Evolutionary conservation across 2,797 vertebrate species (phyloP).

Genomic region (Acrossocheilus fasciatus): DNA sequence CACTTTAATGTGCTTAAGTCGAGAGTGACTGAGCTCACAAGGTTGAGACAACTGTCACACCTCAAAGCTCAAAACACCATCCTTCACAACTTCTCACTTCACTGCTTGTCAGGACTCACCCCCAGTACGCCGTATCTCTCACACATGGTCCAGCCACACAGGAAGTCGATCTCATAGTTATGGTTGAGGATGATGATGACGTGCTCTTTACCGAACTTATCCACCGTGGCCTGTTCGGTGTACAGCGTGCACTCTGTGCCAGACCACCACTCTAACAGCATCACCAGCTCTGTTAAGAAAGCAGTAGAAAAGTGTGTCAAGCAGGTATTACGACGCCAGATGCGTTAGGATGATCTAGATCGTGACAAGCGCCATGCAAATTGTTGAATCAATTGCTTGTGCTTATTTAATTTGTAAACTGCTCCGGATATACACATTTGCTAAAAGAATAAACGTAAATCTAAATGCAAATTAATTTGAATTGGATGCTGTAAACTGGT

Average conservation of each 20-base stretch:
- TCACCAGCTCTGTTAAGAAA: slow-evolving; percentile 88
- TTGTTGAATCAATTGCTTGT: not conserved
- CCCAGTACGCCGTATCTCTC: slow-evolving; percentile 94
- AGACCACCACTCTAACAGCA: slow-evolving; percentile 99
- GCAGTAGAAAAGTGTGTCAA: slow-evolving; percentile 2
- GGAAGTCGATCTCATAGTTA: slow-evolving; percentile 99
- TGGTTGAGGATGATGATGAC: slow-evolving; percentile 98
- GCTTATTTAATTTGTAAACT: slow-evolving; percentile 1
- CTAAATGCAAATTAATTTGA: not conserved
- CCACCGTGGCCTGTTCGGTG: slow-evolving; percentile 89
- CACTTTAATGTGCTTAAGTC: not conserved
- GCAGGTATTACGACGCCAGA: not conserved
- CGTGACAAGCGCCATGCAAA: not conserved
- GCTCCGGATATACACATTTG: not conserved
- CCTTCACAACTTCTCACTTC: not conserved
- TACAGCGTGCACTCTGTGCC: slow-evolving; percentile 95
- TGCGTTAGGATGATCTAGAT: not conserved
- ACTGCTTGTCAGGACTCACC: slow-evolving; percentile 74
- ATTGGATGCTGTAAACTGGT: not conserved
- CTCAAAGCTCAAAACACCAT: not conserved
- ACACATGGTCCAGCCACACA: slow-evolving; percentile 99
- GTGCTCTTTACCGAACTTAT: slow-evolving; percentile 92
- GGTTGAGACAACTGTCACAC: not conserved
- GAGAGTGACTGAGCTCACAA: not conserved
- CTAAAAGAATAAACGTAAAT: slow-evolving; percentile 13